A percentile compares a stretch with the other conserved stretches of the same genome.
These are phyloP conservation scores for Sycobia sp. DNA, from an alignment of 1,140 invertebrate genomes.

Conservation along the genomic window DNA sequence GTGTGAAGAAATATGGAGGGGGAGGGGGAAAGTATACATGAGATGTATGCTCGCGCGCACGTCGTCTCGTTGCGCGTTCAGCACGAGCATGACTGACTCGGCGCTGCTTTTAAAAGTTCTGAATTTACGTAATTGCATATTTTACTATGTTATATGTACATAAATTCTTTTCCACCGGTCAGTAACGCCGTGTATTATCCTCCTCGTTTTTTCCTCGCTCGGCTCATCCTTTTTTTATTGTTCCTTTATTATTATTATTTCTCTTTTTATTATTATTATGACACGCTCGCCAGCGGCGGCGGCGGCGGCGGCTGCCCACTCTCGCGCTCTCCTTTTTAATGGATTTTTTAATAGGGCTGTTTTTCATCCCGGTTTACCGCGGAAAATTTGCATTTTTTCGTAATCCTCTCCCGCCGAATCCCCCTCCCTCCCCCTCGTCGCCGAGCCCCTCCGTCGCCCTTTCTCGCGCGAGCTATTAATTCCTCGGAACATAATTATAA, in stretches of 20 bases:
- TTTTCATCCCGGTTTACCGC: constrained; percentile 23
- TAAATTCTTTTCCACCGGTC: too few species aligned
- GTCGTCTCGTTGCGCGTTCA: background rate
- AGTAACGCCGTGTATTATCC: background rate
- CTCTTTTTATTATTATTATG: background rate
- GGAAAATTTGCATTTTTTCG: constrained; percentile 27
- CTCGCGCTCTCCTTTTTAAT: background rate
- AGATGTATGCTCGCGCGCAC: too few species aligned
- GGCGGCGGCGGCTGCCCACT: background rate
- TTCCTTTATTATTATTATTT: background rate
- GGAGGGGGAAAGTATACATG: too few species aligned
- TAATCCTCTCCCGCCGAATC: too few species aligned
- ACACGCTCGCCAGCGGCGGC: too few species aligned
- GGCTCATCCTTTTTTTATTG: background rate
- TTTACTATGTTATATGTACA: constrained; percentile 3
- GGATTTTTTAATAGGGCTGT: constrained; percentile 28
- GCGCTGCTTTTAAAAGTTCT: background rate
- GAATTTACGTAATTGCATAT: constrained; percentile 29
- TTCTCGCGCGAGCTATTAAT: constrained; percentile 16
- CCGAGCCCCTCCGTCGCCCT: background rate
- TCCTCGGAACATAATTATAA: constrained; percentile 27
- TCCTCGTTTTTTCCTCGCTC: background rate
- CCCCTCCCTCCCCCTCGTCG: too few species aligned
- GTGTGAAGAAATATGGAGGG: too few species aligned
- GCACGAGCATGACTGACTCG: constrained; percentile 2